Evolutionary conservation across 1,140 invertebrate genomes (phyloP).

Genomic region (Drepana arcuata): DNA sequence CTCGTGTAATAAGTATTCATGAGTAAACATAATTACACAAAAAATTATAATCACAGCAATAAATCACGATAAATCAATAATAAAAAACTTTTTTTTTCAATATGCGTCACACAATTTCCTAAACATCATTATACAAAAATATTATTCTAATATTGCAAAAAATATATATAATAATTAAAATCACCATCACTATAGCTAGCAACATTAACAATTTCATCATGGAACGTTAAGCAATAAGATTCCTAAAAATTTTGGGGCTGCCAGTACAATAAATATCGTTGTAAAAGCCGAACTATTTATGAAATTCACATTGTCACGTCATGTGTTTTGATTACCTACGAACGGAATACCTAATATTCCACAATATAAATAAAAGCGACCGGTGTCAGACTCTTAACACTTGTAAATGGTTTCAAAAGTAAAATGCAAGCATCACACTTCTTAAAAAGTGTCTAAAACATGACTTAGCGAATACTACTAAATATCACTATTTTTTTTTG

Average conservation of each 20-base stretch:
- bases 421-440: conserved; percentile 47
- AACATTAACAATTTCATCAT: conserved; percentile 52
- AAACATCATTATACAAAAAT: conserved; percentile 54
- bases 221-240: conserved; percentile 58
- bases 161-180: conserved; percentile 44
- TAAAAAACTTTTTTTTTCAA: conserved; percentile 13
- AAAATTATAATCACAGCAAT: conserved; percentile 21
- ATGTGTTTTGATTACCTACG: no score
- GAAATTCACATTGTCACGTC: no score
- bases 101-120: conserved; percentile 28
- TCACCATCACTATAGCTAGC: conserved; percentile 48
- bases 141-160: conserved; percentile 52
- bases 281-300: conserved; percentile 15
- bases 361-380: conserved; percentile 17
- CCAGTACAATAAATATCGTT: conserved; percentile 24
- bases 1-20: no score
- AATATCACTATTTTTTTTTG: conserved; percentile 17
- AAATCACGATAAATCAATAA: conserved; percentile 21
- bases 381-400: conserved; percentile 20
- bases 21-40: neutral
- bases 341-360: no score
- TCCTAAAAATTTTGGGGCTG: conserved; percentile 39
- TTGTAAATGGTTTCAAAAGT: conserved; percentile 39
- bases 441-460: conserved; percentile 24
- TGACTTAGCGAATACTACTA: conserved; percentile 20